Conservation (phyloP, 2,888 invertebrate species). For the Camptogramma bilineatum region DNA sequence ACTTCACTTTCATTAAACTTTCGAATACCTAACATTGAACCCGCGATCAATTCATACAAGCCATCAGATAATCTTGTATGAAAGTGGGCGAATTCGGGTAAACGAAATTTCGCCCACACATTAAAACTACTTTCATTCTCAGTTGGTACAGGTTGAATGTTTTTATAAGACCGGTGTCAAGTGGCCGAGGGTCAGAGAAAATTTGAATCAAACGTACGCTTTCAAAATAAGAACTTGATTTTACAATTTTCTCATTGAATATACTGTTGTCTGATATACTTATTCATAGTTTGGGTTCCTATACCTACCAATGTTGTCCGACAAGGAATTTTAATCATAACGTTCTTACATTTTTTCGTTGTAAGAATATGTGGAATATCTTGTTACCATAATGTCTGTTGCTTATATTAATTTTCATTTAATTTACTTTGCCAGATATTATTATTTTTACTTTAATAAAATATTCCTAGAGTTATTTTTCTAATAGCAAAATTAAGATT, state of each 20-base stretch:
- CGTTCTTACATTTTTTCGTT: no score
- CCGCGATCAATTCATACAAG: conserved; percentile 15
- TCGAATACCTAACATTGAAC: conserved; percentile 33
- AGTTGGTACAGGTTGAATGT: conserved; percentile 37
- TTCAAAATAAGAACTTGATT: neutral
- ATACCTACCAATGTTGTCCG: no score
- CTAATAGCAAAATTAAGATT: no score
- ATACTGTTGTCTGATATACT: neutral
- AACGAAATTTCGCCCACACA: conserved; percentile 43
- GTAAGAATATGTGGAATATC: no score
- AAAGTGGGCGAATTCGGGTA: conserved; percentile 42
- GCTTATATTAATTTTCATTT: no score
- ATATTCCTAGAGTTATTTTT: no score
- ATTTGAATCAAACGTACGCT: neutral
- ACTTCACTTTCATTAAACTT: conserved; percentile 29
- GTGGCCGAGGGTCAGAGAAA: conserved; percentile 17
- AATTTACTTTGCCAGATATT: no score
- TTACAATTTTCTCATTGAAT: neutral
- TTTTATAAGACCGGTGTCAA: conserved; percentile 38
- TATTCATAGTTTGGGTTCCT: no score
- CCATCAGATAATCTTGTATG: conserved; percentile 32
- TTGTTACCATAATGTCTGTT: no score
- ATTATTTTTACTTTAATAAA: no score
- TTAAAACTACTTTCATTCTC: conserved; percentile 42
- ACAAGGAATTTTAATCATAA: no score